phyloP scores from a whole-genome alignment of 2,888 invertebrate species.

The Ochropacha duplaris region DNA sequence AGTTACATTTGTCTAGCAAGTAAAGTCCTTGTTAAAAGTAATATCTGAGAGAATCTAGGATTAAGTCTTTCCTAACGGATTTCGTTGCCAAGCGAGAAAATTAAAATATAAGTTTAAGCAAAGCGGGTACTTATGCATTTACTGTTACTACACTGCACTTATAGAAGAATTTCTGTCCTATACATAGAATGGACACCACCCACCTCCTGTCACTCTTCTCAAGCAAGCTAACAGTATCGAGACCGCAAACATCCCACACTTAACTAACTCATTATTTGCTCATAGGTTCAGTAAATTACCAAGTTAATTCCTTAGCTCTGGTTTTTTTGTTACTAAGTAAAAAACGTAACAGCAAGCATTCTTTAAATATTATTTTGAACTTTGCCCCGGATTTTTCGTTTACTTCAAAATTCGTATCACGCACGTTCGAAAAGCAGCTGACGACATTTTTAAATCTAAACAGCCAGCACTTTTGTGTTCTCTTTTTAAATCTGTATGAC shows the following conservation, averaged over 20 bases:
- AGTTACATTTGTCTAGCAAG: slow-evolving; percentile 30
- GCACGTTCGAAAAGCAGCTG: slow-evolving; percentile 11
- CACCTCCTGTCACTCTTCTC: slow-evolving; percentile 1
- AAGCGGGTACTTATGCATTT: no score
- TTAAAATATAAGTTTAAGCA: no score
- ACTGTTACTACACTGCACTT: neutral
- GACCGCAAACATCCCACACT: slow-evolving; percentile 1
- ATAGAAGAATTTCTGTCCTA: neutral
- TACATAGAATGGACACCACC: neutral
- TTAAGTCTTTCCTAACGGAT: no score
- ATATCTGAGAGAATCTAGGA: neutral
- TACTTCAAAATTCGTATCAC: slow-evolving; percentile 23
- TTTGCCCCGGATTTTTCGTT: slow-evolving; percentile 19
- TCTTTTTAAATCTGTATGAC: slow-evolving; percentile 14
- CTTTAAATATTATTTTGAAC: slow-evolving; percentile 14
- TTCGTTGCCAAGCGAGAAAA: neutral
- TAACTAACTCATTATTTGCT: neutral
- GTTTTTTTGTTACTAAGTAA: slow-evolving; percentile 1
- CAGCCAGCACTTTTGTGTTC: slow-evolving; percentile 13
- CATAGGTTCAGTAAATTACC: neutral
- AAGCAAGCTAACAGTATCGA: neutral
- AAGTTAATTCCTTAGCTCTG: slow-evolving; percentile 7
- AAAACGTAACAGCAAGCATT: slow-evolving; percentile 3
- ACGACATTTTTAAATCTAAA: slow-evolving; percentile 8
- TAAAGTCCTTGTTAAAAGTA: slow-evolving; percentile 25